Conservation (phyloP, 2,113 vertebrate species). For the Microcebus ravelobensis region DNA sequence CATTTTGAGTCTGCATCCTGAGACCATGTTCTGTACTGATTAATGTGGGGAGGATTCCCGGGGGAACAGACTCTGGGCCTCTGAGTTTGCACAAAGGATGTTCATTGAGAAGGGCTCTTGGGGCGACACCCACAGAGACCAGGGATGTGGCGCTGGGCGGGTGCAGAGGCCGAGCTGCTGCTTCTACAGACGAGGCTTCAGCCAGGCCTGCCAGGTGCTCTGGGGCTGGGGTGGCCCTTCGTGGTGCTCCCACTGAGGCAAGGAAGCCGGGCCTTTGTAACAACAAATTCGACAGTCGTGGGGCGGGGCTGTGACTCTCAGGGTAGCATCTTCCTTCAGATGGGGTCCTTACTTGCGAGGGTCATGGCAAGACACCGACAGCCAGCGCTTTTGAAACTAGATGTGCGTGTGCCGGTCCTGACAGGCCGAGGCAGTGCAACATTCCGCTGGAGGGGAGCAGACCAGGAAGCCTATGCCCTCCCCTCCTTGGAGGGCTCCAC, state of each 20-base stretch:
- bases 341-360: not conserved
- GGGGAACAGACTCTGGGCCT: not conserved
- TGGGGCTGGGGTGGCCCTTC: not conserved
- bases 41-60: not conserved
- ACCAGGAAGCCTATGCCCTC: not conserved
- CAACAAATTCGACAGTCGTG: not conserved
- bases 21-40: not conserved
- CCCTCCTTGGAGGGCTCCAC: not conserved
- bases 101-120: not conserved
- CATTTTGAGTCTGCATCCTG: not conserved
- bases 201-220: not conserved
- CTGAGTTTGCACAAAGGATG: not conserved
- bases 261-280: not conserved
- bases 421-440: not conserved
- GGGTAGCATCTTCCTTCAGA: not conserved
- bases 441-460: not conserved
- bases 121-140: not conserved
- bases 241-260: no score
- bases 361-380: not conserved
- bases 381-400: no score
- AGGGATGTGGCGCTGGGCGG: not conserved
- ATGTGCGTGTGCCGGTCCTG: not conserved
- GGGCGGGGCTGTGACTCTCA: fast-evolving
- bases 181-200: not conserved
- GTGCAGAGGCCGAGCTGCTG: not conserved